Evolutionary conservation across 2,797 vertebrate genomes (phyloP), one percentile per base, ranked within the genome.

Genomic region (Gymnoscopelus microlampas): DNA sequence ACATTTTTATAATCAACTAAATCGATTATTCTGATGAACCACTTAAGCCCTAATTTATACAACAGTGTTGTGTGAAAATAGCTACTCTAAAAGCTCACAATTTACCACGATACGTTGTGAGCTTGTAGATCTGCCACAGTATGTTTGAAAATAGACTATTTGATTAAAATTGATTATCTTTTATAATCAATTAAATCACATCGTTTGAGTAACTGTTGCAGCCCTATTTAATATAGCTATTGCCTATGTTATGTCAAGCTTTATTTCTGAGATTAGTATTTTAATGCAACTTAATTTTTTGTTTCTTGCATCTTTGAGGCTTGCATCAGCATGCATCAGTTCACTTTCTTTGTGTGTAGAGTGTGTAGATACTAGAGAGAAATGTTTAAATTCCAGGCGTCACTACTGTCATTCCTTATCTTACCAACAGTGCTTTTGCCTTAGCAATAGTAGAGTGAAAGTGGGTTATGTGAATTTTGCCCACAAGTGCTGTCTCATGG

Each of bases 401-500:
- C 11, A 13, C 24, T 35, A 13, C 60, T 47, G 53, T 53, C 49
- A n/a, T 71, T 12, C 5, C 51, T 66, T 55, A 66, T 73, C 57
- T 71, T 44, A 24, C 6, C 69, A 64, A 12, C 15, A 48, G 26
- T 23, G 4, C 60, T 35, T 24, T 55, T 35, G 51, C 50, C 63
- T 72, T 24, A 5, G 50, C 4, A 35, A 2, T 10, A 19, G 19
- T 51, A 35, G 15, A 64, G 48, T 24, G 53, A 69, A 71, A 72
- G 50, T 29, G 7, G 60, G 61, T 71, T 26, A 51, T 63, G 68
- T 51, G 56, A 26, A 60, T 32, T 72, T 32, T 48, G 15, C 58
- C 23, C 35, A 69, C 19, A 53, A 19, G 67, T 55, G 12, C 19
- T 9, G 39, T 61, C 26, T 63, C 53, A 15, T 58, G 19, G 8